Evolutionary conservation across 2,888 invertebrate species (phyloP), one percentile per base, ranked within the genome.

Genomic region (Aporophyla lueneburgensis): DNA sequence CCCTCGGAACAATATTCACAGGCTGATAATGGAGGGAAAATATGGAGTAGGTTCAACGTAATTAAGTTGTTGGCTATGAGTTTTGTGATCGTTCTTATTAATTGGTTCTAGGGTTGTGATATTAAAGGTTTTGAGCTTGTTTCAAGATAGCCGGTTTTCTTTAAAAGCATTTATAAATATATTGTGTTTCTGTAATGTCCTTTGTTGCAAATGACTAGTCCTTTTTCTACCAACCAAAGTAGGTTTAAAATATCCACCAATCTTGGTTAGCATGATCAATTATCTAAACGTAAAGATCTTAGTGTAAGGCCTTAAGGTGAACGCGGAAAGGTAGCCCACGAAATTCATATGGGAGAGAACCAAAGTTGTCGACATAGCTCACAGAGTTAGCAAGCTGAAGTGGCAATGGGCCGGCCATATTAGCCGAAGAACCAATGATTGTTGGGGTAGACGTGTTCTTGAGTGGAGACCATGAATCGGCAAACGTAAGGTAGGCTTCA

Each of bases 1-100:
- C 62, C 61, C 51, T 54, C 62, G 46, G 66, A n/a, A 40, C 63
- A 71, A 74, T 71, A 54, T 68, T 74, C 74, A 74, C 40, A 65
- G 27, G 14, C 49, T 49, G 21, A 46, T 71, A 76, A 51, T 59
- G 66, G 49, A 58, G 49, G 51, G n/a, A 61, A 71, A 74, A 83
- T 58, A 56, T 63, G 51, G 27, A 78, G 63, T 56, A 53, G 33
- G 16, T 74, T 27, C 27, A 7, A 24, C 10, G 24, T 51, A 24
- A 75, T 80, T 66, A 66, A 72, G 61, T 54, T 51, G 43, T n/a
- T 54, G 49, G 6, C 24, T 58, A n/a, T 65, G 63, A 53, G 19
- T 63, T 53, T 78, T 53, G 27, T 43, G 24, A 33, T 19, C 46
- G 12, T 61, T 24, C 9, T 46, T 7, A 46, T 21, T 16, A 54